These are phyloP conservation scores for Carcinoscorpius rotundicauda DNA, from an alignment of 1,140 invertebrate genomes.

Conservation along the genomic window DNA sequence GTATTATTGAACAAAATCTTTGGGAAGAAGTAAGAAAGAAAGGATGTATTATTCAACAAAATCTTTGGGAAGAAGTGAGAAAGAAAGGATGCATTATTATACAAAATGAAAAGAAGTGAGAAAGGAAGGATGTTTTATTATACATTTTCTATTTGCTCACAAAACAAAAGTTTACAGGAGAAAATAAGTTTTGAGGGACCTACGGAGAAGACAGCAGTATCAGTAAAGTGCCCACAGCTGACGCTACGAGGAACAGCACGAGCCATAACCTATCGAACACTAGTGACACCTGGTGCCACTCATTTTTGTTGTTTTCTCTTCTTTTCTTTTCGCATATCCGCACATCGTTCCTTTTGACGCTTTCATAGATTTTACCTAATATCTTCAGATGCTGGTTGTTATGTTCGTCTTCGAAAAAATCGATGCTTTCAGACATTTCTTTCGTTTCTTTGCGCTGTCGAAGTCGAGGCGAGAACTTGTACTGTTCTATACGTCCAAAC, in stretches of 20 bases:
- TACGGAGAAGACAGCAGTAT: conserved; percentile 35
- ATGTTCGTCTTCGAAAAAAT: conserved; percentile 8
- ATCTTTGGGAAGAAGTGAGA: too few species aligned
- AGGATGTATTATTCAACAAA: too few species aligned
- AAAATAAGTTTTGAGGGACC: conserved; percentile 6
- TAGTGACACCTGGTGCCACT: conserved; percentile 43
- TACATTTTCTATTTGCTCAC: too few species aligned
- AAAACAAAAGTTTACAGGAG: too few species aligned
- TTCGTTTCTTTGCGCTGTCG: conserved; percentile 8
- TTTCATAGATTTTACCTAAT: conserved; percentile 30
- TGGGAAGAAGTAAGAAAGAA: too few species aligned
- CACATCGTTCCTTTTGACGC: conserved; percentile 36
- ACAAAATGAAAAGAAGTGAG: too few species aligned
- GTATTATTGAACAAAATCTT: too few species aligned
- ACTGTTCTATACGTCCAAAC: conserved; percentile 12
- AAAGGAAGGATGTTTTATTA: too few species aligned
- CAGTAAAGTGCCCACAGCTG: conserved; percentile 32
- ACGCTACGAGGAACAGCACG: conserved; percentile 42
- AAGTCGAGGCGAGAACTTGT: conserved; percentile 8
- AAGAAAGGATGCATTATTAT: too few species aligned
- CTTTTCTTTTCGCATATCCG: conserved; percentile 42
- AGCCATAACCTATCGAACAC: conserved; percentile 43
- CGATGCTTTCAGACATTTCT: neutral
- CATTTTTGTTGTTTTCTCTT: conserved; percentile 39
- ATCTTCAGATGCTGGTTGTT: conserved; percentile 25